Evolutionary conservation across 2,888 invertebrate genomes (phyloP).

Genomic region (Sympetrum striolatum): DNA sequence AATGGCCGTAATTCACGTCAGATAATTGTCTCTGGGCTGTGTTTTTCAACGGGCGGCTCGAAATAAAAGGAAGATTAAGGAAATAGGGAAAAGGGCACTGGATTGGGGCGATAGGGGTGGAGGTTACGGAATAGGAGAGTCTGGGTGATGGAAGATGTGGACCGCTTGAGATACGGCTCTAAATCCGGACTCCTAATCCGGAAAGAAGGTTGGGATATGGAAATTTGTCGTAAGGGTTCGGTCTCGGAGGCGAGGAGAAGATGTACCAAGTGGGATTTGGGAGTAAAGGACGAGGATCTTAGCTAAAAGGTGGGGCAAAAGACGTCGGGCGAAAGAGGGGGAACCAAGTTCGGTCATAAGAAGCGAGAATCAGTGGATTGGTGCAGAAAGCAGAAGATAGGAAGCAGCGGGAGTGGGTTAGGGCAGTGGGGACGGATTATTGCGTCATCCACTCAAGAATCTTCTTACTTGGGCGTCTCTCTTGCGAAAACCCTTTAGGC

Average conservation of each 20-base stretch:
- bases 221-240: slow-evolving; percentile 37
- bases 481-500: slow-evolving; percentile 3
- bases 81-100: background rate
- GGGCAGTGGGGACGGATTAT: background rate
- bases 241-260: slow-evolving; percentile 5
- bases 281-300: background rate
- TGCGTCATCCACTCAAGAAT: slow-evolving; percentile 32
- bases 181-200: slow-evolving; percentile 29
- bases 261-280: background rate
- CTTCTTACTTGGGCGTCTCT: slow-evolving; percentile 14
- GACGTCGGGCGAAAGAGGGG: background rate
- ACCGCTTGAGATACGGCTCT: slow-evolving; percentile 27
- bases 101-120: background rate
- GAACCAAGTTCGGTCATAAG: slow-evolving; percentile 19
- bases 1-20: background rate
- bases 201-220: slow-evolving; percentile 37
- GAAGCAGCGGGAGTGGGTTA: background rate
- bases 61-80: background rate
- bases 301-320: background rate
- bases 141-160: slow-evolving; percentile 39
- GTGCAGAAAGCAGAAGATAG: background rate
- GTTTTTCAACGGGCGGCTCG: background rate
- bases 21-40: background rate
- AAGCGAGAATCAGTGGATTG: slow-evolving; percentile 24
- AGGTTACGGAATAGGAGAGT: background rate